Base-by-base conservation (phyloP, 1,140 invertebrate species). In the Drosophila tsacasi region DNA sequence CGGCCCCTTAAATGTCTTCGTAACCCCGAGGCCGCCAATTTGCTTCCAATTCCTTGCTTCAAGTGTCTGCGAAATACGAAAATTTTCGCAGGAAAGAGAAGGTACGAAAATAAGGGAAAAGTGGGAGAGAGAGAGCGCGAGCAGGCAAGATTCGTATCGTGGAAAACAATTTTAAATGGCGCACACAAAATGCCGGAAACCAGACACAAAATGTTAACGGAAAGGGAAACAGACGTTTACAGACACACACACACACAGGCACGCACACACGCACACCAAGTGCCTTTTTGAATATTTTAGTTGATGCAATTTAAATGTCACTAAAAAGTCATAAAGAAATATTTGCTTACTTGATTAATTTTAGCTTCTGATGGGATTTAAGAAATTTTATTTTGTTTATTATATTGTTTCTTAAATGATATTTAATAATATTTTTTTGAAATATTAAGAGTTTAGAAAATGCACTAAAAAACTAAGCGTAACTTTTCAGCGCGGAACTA, bases 151-250 rank as follows among this genome's bases (percentile, higher is more conserved):
- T 87, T 87, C 85, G 85, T 89, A 87, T 87, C 84, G 79, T 52
- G 71, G 81, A 87, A 87, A 87, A 87, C 84, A 87, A 87, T 87
- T 89, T 87, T 87, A 87, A 87, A 81, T 80, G 84, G 84, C 84
- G 81, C 52, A 84, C 81, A 87, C 71, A 89, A 87, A 87, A 87
- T 89, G 84, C 84, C 84, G 84, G 84, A 87, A 87, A 89, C 84
- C 84, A 87, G 84, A 89, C 85, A 89, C 84, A 87, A 84, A 87
- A 87, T 87, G 84, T 81, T 84, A 87, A 81, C 84, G 84, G 84
- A 87, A 87, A 71, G 83, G 84, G 84, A 87, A 87, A 87, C 84
- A 78, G 84, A 67, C 77, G 77, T 78, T 76, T 76, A 67, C 50
- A 55, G 64, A 54, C 58, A 39, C 57, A 59, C 44, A 42, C 60